Conservation (phyloP, 2,113 vertebrate species). For the Eublepharis macularius region DNA sequence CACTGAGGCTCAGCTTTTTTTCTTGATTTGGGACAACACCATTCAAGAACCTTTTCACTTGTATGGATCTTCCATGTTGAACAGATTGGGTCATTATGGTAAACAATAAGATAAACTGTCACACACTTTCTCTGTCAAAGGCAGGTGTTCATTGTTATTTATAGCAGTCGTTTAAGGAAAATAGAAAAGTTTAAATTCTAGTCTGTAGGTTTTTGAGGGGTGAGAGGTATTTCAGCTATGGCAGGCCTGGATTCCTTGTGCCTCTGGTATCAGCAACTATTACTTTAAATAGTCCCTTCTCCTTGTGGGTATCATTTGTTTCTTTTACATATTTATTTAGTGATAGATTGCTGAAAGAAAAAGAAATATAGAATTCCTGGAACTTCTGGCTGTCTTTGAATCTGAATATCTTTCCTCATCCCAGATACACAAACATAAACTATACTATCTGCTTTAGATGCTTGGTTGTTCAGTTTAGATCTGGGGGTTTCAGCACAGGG, state of each 20-base stretch:
- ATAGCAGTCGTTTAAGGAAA: neutral
- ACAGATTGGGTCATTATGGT: neutral
- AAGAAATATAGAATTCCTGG: slow-evolving; percentile 34
- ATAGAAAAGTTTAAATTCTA: slow-evolving; percentile 11
- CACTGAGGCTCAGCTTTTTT: too few species aligned
- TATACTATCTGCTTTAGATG: neutral
- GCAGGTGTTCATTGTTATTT: neutral
- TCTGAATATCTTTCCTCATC: neutral
- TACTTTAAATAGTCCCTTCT: slow-evolving; percentile 67
- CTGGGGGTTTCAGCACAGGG: too few species aligned
- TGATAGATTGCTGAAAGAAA: neutral
- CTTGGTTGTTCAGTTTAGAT: neutral
- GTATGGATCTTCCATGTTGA: neutral
- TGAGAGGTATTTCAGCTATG: slow-evolving; percentile 65
- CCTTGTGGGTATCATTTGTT: neutral
- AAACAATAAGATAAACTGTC: neutral
- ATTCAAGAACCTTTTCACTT: neutral
- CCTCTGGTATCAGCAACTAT: slow-evolving; percentile 52
- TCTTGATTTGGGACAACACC: too few species aligned
- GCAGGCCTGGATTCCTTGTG: slow-evolving; percentile 61
- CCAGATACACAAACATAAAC: slow-evolving; percentile 15
- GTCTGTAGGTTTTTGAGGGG: neutral
- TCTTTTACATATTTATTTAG: neutral
- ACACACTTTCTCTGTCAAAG: neutral
- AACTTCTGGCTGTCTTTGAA: neutral